Evolutionary conservation across 2,797 vertebrate genomes (phyloP), one percentile per base, ranked within the genome.

Genomic region (Nyctalus aviator): DNA sequence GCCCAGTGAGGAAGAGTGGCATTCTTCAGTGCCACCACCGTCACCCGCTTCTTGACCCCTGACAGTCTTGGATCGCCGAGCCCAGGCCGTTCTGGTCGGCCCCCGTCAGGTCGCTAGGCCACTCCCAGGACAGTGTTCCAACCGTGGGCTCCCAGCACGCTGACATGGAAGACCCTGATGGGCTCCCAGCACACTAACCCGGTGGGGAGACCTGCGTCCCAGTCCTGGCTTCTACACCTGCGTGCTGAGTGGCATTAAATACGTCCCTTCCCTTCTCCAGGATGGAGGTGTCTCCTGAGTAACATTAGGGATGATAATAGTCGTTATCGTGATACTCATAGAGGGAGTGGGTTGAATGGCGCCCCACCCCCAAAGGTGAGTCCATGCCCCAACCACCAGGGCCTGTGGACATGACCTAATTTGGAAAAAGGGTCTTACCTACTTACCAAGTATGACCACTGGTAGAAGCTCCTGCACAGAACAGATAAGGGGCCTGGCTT

Each of bases 11-110:
- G 23, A 46, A 32, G 12, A 64, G 5, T 15, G 17, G 1, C 1
- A 12, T 27, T 66, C 25, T 57, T 41, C 35, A 1, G 41, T 35
- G 8, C 27, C 9, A 1, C n/a, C 11, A 1, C 18, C 12, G 0
- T 50, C 37, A 25, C 23, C 30, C 11, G 1, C 3, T n/a, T 2
- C 0, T 12, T 37, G 73, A 37, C 78, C 53, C 78, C 75, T 50
- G 66, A 81, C 5, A 0, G 3, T 23, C 41, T 21, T 9, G n/a
- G 21, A 5, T 46, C 9, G 4, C 44, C 55, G 20, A 73, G 44
- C 27, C 27, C 72, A 5, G 68, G 44, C 44, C 62, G 46, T 50
- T 17, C 13, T 5, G 8, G 8, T 23, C 0, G 0, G 25, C 46
- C 78, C 64, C 41, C 46, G 2, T 77, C 32, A n/a, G 66, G n/a